A percentile compares a stretch with the other conserved stretches of the same genome.
phyloP scores from a whole-genome alignment of 2,888 invertebrate species.

The Conus canariensis region DNA sequence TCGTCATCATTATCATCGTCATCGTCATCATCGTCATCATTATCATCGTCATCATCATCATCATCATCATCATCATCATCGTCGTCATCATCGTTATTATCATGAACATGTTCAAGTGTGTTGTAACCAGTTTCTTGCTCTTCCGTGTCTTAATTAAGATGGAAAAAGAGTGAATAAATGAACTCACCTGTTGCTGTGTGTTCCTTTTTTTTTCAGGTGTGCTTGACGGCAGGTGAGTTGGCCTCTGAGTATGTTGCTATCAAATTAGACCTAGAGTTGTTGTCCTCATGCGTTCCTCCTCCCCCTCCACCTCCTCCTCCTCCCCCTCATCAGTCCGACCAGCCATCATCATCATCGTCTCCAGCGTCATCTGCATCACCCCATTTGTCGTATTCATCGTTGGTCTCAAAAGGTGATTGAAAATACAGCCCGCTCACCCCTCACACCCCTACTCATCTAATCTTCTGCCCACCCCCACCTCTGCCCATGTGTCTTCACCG shows the following conservation, averaged over 20 bases:
- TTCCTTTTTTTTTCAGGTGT: not conserved
- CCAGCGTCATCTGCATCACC: not conserved
- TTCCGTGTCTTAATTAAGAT: too few relatives aligned
- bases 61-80: not conserved
- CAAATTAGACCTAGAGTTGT: too few relatives aligned
- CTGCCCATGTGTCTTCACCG: too few relatives aligned
- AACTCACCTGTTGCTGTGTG: too few relatives aligned
- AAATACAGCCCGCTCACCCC: not conserved
- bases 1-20: too few relatives aligned
- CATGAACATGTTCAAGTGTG: too few relatives aligned
- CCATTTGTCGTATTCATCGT: too few relatives aligned
- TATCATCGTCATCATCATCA: not conserved
- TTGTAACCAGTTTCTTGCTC: too few relatives aligned
- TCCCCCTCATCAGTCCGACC: constrained; percentile 11
- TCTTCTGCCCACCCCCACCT: too few relatives aligned
- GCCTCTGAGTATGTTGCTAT: not conserved
- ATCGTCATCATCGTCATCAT: not conserved
- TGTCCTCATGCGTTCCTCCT: too few relatives aligned
- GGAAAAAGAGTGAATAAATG: too few relatives aligned
- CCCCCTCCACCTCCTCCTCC: not conserved
- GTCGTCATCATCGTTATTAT: not conserved
- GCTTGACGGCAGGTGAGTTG: not conserved
- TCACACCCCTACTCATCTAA: not conserved
- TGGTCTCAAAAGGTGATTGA: not conserved
- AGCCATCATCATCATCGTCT: not conserved